These are phyloP conservation scores for Tetragnatha montana DNA, from an alignment of 2,888 invertebrate species.

Conservation along the genomic window DNA sequence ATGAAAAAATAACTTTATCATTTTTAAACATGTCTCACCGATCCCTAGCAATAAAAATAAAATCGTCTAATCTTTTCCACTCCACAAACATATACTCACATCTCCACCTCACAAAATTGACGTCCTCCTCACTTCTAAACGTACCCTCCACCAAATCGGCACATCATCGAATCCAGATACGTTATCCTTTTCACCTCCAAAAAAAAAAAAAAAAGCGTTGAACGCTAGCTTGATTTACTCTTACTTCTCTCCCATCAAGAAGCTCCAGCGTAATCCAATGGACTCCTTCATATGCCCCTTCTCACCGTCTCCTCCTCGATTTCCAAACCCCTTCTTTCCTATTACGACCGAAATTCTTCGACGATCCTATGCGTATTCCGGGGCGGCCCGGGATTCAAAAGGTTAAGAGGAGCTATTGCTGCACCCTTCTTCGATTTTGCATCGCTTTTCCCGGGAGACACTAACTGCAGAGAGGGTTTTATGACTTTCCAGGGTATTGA, in stretches of 20 bases:
- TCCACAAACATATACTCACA: background rate
- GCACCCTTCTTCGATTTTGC: slow-evolving; percentile 7
- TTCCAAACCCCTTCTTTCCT: background rate
- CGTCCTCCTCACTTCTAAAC: background rate
- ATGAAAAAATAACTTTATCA: too few relatives aligned
- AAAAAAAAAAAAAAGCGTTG: slow-evolving; percentile 19
- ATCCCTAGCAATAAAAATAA: too few relatives aligned
- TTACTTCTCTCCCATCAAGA: slow-evolving; percentile 7
- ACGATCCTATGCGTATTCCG: too few relatives aligned
- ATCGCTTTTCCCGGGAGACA: slow-evolving; percentile 13
- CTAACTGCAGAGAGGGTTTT: slow-evolving; percentile 10
- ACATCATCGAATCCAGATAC: slow-evolving; percentile 7
- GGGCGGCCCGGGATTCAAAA: too few relatives aligned
- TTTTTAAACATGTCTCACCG: too few relatives aligned
- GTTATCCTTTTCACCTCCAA: background rate
- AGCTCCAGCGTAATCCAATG: slow-evolving; percentile 21
- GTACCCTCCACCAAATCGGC: background rate
- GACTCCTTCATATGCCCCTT: slow-evolving; percentile 2
- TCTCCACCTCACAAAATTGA: background rate
- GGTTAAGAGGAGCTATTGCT: background rate
- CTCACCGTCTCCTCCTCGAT: slow-evolving; percentile 10
- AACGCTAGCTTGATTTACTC: slow-evolving; percentile 16
- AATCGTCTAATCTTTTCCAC: background rate
- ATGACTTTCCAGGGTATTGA: background rate
- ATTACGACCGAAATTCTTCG: too few relatives aligned